Evolutionary conservation across 2,113 vertebrate genomes (phyloP), one percentile per base, ranked within the genome.

Genomic region (Ramphastos sulfuratus): DNA sequence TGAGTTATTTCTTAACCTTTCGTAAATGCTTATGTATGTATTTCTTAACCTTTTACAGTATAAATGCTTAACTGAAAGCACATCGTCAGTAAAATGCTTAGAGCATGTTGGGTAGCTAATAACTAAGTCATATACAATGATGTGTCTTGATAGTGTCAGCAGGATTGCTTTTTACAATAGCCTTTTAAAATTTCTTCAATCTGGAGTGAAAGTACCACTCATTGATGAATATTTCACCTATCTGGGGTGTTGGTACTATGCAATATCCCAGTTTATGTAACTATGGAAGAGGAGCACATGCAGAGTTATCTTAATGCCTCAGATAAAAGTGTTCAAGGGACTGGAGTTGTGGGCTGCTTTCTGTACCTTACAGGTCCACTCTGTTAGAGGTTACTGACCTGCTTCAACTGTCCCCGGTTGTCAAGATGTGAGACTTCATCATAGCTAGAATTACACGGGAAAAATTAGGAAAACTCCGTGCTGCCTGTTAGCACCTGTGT

Each of bases 321-420:
- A 2, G 44, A 58, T 15, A 59, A 85, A 83, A 20, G 16, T 1
- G 0, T 17, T 50, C 12, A 3, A 37, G 60, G 31, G 56, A 30
- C 46, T 33, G 42, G 12, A 55, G 27, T 5, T 61, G 48, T 25
- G 13, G 0, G 1, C 31, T 73, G 16, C 9, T 28, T 28, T 70
- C 46, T 82, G 17, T 60, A 54, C 23, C 5, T 55, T 60, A 46
- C 9, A 30, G 15, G 12, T 71, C n/a, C 10, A 6, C n/a, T 82
- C 28, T 2, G 1, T 84, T 37, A 83, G 11, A 35, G 7, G 5
- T 76, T 21, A 66, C 7, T 2, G 3, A 65, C 18, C 8, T 0
- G 2, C 58, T 87, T 73, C 59, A 44, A 21, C 16, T 66, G 42
- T 76, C 74, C 15, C 16, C 30, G 24, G 25, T 19, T 75, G n/a